Evolutionary conservation across 2,888 invertebrate genomes (phyloP).

Genomic region (Selenia dentaria): DNA sequence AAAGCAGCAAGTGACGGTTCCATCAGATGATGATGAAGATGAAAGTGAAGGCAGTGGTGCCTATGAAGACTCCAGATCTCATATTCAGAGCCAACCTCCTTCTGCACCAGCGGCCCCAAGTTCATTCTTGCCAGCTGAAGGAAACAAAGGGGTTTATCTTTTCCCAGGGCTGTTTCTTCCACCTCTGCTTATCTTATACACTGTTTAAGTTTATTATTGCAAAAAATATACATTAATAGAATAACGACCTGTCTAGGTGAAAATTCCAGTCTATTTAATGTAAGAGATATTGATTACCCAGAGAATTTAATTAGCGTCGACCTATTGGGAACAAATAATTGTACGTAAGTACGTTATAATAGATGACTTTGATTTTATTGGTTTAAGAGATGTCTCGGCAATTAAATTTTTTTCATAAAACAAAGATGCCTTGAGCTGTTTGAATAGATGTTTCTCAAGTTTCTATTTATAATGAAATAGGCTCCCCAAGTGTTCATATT

Average conservation of each 20-base stretch:
- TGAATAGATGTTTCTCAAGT: slow-evolving; percentile 12
- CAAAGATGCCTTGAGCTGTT: slow-evolving; percentile 15
- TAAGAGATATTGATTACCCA: slow-evolving; percentile 46
- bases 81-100: slow-evolving; percentile 48
- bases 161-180: slow-evolving; percentile 20
- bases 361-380: slow-evolving; percentile 27
- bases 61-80: slow-evolving; percentile 57
- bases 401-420: slow-evolving; percentile 20
- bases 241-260: no score
- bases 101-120: slow-evolving; percentile 71
- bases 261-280: slow-evolving; percentile 25
- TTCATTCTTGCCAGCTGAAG: slow-evolving; percentile 66
- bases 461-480: slow-evolving; percentile 22
- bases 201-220: slow-evolving; percentile 21
- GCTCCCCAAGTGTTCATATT: slow-evolving; percentile 38
- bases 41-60: slow-evolving; percentile 72
- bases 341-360: slow-evolving; percentile 33
- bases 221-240: no score
- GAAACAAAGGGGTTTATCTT: slow-evolving; percentile 50
- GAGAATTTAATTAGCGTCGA: slow-evolving; percentile 60
- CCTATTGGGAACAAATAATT: slow-evolving; percentile 64
- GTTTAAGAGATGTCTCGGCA: slow-evolving; percentile 28
- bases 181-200: slow-evolving; percentile 33
- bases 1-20: slow-evolving; percentile 64
- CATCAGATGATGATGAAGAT: slow-evolving; percentile 76